Evolutionary conservation across 2,113 vertebrate genomes (phyloP).

Genomic region (Ramphastos sulfuratus): DNA sequence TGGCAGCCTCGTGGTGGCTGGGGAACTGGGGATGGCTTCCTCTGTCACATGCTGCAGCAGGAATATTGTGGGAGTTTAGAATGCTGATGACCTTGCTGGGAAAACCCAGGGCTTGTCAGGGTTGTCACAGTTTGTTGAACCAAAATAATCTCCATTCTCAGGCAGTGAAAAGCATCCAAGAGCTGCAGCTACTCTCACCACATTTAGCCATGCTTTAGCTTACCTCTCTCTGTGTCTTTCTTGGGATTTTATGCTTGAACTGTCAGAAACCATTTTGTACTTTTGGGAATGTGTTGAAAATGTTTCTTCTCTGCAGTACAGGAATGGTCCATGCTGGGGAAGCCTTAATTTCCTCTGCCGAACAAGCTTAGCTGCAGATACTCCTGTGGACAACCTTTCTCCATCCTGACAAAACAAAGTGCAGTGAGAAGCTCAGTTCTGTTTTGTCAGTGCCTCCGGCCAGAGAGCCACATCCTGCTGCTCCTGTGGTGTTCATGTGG

Average conservation of each 20-base stretch:
- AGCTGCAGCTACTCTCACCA: not conserved
- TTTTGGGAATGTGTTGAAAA: not conserved
- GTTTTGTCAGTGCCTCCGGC: not conserved
- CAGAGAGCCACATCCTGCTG: no score
- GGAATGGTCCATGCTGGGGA: not conserved
- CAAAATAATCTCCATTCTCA: not conserved
- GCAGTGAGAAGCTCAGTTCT: not conserved
- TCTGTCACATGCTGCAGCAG: not conserved
- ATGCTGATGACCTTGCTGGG: not conserved
- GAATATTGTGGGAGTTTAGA: not conserved
- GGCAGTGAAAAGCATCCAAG: not conserved
- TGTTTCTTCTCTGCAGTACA: not conserved
- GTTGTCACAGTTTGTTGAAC: not conserved
- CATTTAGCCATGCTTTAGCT: not conserved
- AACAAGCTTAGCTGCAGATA: not conserved
- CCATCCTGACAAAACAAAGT: not conserved
- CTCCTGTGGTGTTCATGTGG: not conserved
- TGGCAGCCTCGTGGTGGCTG: not conserved
- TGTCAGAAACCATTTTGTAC: not conserved
- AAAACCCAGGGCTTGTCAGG: not conserved
- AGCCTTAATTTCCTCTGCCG: not conserved
- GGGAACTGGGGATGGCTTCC: not conserved
- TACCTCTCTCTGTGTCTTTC: not conserved
- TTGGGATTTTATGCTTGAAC: not conserved
- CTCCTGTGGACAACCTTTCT: not conserved